These are phyloP conservation scores for Rhingia rostrata DNA, from an alignment of 2,888 invertebrate species.

Conservation along the genomic window DNA sequence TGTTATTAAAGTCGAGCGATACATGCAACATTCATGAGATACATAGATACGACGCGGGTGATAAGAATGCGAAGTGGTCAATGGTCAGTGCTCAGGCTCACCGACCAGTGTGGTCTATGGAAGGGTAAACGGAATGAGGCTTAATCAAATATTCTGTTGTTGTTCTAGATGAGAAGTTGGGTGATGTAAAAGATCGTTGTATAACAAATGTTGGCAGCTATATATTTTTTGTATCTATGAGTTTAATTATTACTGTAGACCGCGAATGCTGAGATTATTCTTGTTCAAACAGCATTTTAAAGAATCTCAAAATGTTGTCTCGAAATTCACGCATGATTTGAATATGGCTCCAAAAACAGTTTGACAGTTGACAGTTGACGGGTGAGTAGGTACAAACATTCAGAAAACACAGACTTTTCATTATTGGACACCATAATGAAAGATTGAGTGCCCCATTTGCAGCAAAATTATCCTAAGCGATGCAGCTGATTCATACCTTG, in stretches of 20 bases:
- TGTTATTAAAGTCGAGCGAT: constrained; percentile 14
- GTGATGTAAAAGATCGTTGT: constrained; percentile 35
- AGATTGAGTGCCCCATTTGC: too few relatives aligned
- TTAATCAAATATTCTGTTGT: neutral
- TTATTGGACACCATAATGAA: too few relatives aligned
- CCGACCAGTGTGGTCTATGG: neutral
- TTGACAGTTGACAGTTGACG: too few relatives aligned
- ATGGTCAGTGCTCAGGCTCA: neutral
- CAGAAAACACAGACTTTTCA: too few relatives aligned
- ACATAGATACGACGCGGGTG: constrained; percentile 13
- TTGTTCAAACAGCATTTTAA: too few relatives aligned
- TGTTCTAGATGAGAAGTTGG: neutral
- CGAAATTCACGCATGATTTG: too few relatives aligned
- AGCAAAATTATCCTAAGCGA: too few relatives aligned
- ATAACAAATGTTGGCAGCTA: constrained; percentile 24
- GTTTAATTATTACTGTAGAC: neutral
- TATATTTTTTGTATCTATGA: neutral
- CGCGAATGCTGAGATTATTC: neutral
- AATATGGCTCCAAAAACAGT: too few relatives aligned
- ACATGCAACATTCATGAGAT: constrained; percentile 46
- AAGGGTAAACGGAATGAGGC: constrained; percentile 6
- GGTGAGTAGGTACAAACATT: too few relatives aligned
- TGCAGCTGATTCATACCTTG: too few relatives aligned
- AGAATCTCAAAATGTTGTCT: too few relatives aligned
- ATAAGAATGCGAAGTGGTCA: constrained; percentile 37